Evolutionary conservation across 2,888 invertebrate species (phyloP).

Genomic region (Timandra comae): DNA sequence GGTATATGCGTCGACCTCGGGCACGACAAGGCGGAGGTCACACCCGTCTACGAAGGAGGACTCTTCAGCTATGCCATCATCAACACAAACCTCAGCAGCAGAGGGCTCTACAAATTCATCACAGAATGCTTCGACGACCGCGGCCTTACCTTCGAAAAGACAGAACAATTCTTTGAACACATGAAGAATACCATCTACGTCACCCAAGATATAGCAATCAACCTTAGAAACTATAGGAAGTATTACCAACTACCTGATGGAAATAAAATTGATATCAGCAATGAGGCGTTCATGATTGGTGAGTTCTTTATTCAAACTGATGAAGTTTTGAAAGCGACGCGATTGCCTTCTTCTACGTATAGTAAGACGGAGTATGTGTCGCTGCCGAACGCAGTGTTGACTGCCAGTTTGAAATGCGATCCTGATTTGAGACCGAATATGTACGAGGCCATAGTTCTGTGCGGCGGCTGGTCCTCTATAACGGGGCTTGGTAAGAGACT

Average conservation of each 20-base stretch:
- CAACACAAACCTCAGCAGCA: slow-evolving; percentile 23
- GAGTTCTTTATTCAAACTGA: slow-evolving; percentile 52
- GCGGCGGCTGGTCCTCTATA: slow-evolving; percentile 46
- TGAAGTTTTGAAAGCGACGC: slow-evolving; percentile 22
- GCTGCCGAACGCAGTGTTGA: slow-evolving; percentile 36
- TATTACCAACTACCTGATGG: slow-evolving; percentile 37
- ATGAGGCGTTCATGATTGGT: slow-evolving; percentile 42
- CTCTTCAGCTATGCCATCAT: too few relatives aligned
- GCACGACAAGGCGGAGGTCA: slow-evolving; percentile 39
- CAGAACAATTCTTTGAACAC: slow-evolving; percentile 34
- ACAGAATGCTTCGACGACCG: slow-evolving; percentile 28
- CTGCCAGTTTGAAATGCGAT: slow-evolving; percentile 43
- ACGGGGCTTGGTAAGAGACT: slow-evolving; percentile 45
- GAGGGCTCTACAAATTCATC: slow-evolving; percentile 33
- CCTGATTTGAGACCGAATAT: slow-evolving; percentile 36
- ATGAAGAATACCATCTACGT: slow-evolving; percentile 25
- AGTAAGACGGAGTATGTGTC: slow-evolving; percentile 25
- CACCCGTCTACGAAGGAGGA: slow-evolving; percentile 56
- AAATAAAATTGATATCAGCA: slow-evolving; percentile 36
- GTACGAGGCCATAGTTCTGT: slow-evolving; percentile 37
- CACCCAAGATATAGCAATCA: slow-evolving; percentile 21
- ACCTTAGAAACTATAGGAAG: too few relatives aligned
- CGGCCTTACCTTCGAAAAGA: slow-evolving; percentile 30
- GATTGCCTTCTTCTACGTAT: too few relatives aligned
- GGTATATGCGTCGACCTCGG: slow-evolving; percentile 59